Evolutionary conservation across 92 coral and sea anemone species (phyloP).

Genomic region (Meandrina meandrites): DNA sequence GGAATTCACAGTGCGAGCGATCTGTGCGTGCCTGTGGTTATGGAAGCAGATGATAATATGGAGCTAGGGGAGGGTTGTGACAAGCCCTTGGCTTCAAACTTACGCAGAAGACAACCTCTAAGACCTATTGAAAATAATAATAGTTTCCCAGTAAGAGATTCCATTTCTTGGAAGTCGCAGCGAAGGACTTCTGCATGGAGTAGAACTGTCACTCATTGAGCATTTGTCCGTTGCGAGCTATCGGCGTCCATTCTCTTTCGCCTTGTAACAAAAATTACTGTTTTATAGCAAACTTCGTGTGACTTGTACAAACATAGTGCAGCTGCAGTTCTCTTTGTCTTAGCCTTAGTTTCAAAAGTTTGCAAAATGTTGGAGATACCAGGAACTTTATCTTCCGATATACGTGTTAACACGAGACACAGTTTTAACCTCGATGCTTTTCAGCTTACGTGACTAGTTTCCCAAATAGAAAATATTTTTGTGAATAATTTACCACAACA

Average conservation of each 20-base stretch:
- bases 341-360: background rate
- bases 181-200: conserved; percentile 38
- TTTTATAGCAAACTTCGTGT: background rate
- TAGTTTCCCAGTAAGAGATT: background rate
- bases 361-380: background rate
- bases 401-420: background rate
- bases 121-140: conserved; percentile 57
- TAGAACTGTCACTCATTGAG: conserved; percentile 18
- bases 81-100: conserved; percentile 4
- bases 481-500: background rate
- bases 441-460: background rate
- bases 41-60: conserved; percentile 49
- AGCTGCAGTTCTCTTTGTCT: background rate
- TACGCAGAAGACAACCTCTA: conserved; percentile 51
- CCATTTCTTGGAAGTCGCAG: conserved; percentile 29
- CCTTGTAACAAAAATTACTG: background rate
- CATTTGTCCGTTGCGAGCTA: background rate
- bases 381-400: background rate
- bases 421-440: background rate
- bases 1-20: conserved; percentile 70
- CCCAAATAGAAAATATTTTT: background rate
- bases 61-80: conserved; percentile 28
- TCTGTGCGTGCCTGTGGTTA: conserved; percentile 60
- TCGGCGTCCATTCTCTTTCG: background rate
- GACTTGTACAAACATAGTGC: background rate